Conservation (phyloP, 92 coral and sea anemone genomes). For the Montipora capitata region DNA sequence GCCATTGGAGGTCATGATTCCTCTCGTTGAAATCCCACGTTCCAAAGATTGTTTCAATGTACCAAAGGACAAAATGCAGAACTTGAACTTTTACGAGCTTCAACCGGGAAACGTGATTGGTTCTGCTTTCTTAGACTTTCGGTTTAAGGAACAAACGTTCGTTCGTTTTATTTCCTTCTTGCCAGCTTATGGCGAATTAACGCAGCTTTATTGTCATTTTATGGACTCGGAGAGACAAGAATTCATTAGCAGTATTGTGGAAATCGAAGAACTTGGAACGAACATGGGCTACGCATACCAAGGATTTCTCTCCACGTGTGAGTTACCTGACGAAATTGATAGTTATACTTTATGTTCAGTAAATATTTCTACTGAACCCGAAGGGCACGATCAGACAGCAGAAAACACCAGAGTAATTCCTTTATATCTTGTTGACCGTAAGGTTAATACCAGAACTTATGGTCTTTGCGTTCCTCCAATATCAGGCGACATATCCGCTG, state of each 20-base stretch:
- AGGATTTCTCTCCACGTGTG: slow-evolving; percentile 37
- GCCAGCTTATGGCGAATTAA: slow-evolving; percentile 27
- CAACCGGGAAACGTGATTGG: slow-evolving; percentile 15
- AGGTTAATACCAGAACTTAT: slow-evolving; percentile 25
- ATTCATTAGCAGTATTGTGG: slow-evolving; percentile 24
- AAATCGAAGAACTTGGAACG: slow-evolving; percentile 45
- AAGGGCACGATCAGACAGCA: slow-evolving; percentile 2
- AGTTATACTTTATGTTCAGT: slow-evolving; percentile 40
- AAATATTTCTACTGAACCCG: slow-evolving; percentile 34
- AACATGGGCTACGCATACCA: slow-evolving; percentile 16
- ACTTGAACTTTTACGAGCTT: slow-evolving; percentile 23
- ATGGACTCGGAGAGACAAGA: slow-evolving; percentile 15
- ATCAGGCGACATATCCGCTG: slow-evolving; percentile 21
- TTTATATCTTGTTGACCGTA: slow-evolving; percentile 25
- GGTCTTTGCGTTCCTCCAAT: slow-evolving; percentile 58
- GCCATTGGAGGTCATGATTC: slow-evolving; percentile 18
- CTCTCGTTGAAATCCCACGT: background rate
- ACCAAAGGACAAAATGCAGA: background rate
- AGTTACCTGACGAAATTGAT: slow-evolving; percentile 41
- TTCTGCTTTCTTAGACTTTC: slow-evolving; percentile 47
- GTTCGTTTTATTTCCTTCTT: slow-evolving; percentile 51
- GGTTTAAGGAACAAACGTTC: slow-evolving; percentile 41
- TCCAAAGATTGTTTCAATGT: background rate
- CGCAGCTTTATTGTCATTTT: slow-evolving; percentile 48
- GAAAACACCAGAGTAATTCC: slow-evolving; percentile 40